Evolutionary conservation across 2,797 vertebrate genomes (phyloP), one percentile per base, ranked within the genome.

Genomic region (Kryptopterus vitreolus): DNA sequence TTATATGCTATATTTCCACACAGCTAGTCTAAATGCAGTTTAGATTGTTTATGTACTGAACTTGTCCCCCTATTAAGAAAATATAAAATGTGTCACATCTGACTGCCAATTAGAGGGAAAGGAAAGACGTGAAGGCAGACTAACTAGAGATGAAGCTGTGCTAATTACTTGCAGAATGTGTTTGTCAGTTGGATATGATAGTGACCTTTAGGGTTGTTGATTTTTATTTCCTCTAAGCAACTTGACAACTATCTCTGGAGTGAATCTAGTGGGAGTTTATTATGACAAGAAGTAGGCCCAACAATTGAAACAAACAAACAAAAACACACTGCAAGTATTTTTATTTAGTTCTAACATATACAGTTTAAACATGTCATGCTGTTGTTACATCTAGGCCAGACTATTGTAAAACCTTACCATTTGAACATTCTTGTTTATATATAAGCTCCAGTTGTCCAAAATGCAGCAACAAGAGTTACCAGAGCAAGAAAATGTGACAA

Each of bases 121-220:
- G 43, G 38, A 43, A 66, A 43, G 11, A 66, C n/a, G 22, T 43
- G 35, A 66, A 66, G 11, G 35, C 35, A 79, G 72, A 79, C 73
- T 79, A 83, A 84, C 79, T 77, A 63, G 35, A 59, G 72, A 15
- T 43, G n/a, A 79, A 62, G 61, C 61, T 55, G 50, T 69, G 61
- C 57, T 84, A 83, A 86, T 84, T 82, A 80, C 55, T 57, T 84
- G 76, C 79, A 83, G 85, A 86, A 84, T 76, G 29, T 38, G 81
- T 73, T 79, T 83, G 81, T 74, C 83, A 69, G 81, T 38, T 73
- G 72, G 16, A 33, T 35, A 22, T 2, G 33, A 66, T 43, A 43
- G 35, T 84, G 81, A 84, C 79, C 81, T 83, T 84, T 81, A 29
- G 35, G 63, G 20, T n/a, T 66, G 9, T 66, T 66, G 22, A 13